Base-by-base conservation (phyloP, 2,888 invertebrate species). In the Synergus japonicus region DNA sequence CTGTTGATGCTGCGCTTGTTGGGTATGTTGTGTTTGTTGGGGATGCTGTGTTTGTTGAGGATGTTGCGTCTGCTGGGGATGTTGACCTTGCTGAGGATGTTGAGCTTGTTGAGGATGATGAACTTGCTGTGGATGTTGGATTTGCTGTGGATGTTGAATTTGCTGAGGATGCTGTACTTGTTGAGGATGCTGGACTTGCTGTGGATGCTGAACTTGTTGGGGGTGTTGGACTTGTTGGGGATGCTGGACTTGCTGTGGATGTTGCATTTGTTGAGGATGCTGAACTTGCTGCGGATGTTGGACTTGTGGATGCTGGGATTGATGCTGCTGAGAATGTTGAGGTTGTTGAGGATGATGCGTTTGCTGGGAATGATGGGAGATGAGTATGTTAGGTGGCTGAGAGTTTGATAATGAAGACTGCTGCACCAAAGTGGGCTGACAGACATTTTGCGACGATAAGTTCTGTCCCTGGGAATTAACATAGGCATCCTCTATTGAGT, bases 301-400 rank as follows among this genome's bases (percentile, higher is more conserved):
- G 22, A 9, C n/a, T 43, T 44, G 67, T 22, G 44, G 46, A 12
- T 49, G 69, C n/a, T 69, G 69, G 22, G 12, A 41, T 44, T 54
- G 73, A 3, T n/a, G 13, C 15, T 73, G 73, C 10, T 73, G 73
- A 43, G 46, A 15, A 49, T 46, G 73, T 29, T 54, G 73, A 49
- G 22, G 73, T 5, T 73, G 73, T 49, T 29, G 49, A n/a, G 13
- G 49, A 15, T 78, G 66, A 15, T 77, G 77, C 4, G 46, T 46
- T 41, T 67, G 78, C 7, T 67, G 78, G 13, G 78, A 77, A 22
- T 69, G 78, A 22, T 67, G 87, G 76, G 89, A 90, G 8, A 89
- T 84, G 12, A 91, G 90, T 46, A 91, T 87, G 76, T 91, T 90
- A 76, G 84, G 84, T 0, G 90, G 77, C 79, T 90, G 91, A n/a